Evolutionary conservation across 2,888 invertebrate genomes (phyloP), one percentile per base, ranked within the genome.

Genomic region (Noctuana brunneofusca): DNA sequence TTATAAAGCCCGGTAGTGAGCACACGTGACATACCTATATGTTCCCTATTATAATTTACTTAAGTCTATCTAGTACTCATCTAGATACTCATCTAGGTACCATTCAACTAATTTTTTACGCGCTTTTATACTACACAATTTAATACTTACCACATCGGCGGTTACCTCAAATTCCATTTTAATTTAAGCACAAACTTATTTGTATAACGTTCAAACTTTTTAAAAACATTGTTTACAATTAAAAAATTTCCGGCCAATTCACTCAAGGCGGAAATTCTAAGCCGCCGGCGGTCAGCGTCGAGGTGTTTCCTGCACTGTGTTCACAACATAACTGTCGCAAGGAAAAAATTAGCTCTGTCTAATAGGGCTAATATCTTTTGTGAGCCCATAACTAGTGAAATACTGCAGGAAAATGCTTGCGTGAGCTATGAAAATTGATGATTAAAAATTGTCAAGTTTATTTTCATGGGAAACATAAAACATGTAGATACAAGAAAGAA

Each of bases 121-220:
- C n/a, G n/a, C n/a, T n/a, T n/a, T n/a, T n/a, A n/a, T n/a, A n/a
- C n/a, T n/a, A n/a, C n/a, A n/a, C n/a, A n/a, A n/a, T n/a, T n/a
- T n/a, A n/a, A n/a, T 71, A 74, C 89, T 86, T 66, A 90, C 89
- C 83, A 90, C 88, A 64, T 90, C 90, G 57, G 84, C 90, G 72
- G 83, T 84, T 56, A 89, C 77, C 79, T 90, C 87, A 86, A 90
- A 85, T 72, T 73, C 75, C 63, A 71, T 67, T 68, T 16, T 60
- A 54, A 53, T 35, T 54, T 12, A 35, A 60, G 35, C 46, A 35
- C n/a, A 46, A 53, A 46, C 8, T 46, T 12, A 6, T 32, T 11
- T 16, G 6, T n/a, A 4, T 11, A 9, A 35, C 41, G 3, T 43
- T 30, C 27, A n/a, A 22, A 60, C 5, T 55, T 43, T 48, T 48